Conservation (phyloP, 2,113 vertebrate genomes). For the Bos javanicus region DNA sequence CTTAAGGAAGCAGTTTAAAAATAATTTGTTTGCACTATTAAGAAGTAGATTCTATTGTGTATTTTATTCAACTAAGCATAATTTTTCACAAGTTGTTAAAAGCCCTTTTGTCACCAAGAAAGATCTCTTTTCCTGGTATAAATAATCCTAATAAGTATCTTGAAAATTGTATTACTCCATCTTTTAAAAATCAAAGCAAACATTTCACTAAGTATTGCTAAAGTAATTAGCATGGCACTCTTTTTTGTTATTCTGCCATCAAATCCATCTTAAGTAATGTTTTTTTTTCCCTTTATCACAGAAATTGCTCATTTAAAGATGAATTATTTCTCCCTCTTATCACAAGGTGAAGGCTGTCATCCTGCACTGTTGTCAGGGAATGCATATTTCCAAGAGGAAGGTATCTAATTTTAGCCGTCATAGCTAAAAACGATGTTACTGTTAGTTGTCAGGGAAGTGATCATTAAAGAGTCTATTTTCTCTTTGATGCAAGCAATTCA, state of each 20-base stretch:
- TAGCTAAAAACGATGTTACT: slow-evolving; percentile 63
- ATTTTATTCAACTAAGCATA: slow-evolving; percentile 39
- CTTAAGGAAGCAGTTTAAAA: slow-evolving; percentile 49
- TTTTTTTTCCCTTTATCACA: slow-evolving; percentile 41
- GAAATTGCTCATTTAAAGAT: slow-evolving; percentile 63
- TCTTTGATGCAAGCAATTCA: slow-evolving; percentile 70
- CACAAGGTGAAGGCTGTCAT: slow-evolving; percentile 48
- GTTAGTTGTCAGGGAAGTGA: slow-evolving; percentile 70
- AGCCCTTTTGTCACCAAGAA: slow-evolving; percentile 32
- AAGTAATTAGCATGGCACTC: slow-evolving; percentile 33
- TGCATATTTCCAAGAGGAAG: slow-evolving; percentile 52
- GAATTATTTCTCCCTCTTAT: slow-evolving; percentile 51
- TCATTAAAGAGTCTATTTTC: slow-evolving; percentile 74
- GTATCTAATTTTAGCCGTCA: slow-evolving; percentile 69
- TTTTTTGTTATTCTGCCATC: neutral
- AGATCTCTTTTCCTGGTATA: neutral
- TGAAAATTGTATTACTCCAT: neutral
- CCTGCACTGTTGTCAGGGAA: slow-evolving; percentile 38
- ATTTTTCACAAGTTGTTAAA: slow-evolving; percentile 47
- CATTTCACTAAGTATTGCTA: slow-evolving; percentile 32
- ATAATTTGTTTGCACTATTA: slow-evolving; percentile 43
- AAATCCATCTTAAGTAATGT: neutral
- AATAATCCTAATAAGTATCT: slow-evolving; percentile 1
- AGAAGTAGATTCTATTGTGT: slow-evolving; percentile 17
- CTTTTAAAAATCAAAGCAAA: slow-evolving; percentile 49